These are phyloP conservation scores for Pseudomyrmex cubaensis DNA, from an alignment of 1,140 invertebrate genomes.

Conservation along the genomic window DNA sequence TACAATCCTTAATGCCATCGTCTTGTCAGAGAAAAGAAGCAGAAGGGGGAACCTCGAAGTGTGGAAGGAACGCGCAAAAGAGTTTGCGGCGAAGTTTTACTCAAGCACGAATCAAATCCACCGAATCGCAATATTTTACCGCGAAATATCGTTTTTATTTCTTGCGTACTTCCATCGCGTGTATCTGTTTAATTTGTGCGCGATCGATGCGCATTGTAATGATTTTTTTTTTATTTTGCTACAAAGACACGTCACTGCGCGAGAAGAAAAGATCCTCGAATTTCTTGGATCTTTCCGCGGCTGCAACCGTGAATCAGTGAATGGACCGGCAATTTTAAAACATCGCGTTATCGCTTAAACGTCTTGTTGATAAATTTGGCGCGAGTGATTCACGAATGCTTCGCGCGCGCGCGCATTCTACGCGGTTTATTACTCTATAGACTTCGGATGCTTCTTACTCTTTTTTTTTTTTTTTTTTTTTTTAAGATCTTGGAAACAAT, in stretches of 20 bases:
- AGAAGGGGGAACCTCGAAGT: neutral
- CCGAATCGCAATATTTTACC: constrained; percentile 1
- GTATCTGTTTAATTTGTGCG: too few species aligned
- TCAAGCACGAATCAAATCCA: neutral
- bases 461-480: constrained; percentile 7
- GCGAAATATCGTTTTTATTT: neutral
- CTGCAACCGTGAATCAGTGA: constrained; percentile 15
- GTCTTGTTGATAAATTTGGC: constrained; percentile 41
- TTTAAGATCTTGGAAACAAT: constrained; percentile 35
- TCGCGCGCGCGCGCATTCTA: neutral
- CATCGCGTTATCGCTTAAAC: constrained; percentile 34
- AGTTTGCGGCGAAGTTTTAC: neutral
- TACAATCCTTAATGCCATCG: constrained; percentile 83
- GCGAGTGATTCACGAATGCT: constrained; percentile 8
- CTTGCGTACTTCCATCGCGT: neutral
- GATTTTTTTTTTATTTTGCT: neutral
- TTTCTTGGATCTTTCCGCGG: neutral
- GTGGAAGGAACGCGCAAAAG: neutral
- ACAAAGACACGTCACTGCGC: constrained; percentile 49
- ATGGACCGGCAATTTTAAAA: neutral
- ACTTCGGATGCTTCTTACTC: neutral
- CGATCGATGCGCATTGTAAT: neutral
- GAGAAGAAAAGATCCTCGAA: constrained; percentile 43
- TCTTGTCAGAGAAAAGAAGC: constrained; percentile 62
- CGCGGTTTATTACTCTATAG: neutral